Evolutionary conservation across 2,113 vertebrate genomes (phyloP).

Genomic region (Seriola dumerili): DNA sequence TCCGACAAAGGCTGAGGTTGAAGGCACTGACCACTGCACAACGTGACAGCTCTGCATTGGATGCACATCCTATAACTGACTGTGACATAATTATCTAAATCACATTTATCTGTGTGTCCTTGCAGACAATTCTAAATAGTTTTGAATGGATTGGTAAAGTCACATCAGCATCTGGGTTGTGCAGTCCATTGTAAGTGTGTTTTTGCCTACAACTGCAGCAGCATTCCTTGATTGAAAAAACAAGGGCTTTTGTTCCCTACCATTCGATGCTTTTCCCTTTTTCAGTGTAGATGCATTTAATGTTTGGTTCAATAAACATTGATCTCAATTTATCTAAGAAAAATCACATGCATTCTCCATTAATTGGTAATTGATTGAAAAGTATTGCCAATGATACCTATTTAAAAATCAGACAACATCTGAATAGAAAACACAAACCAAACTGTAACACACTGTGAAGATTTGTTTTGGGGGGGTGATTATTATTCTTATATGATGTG

Average conservation of each 20-base stretch:
- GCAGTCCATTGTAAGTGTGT: neutral
- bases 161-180: neutral
- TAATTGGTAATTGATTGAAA: constrained; percentile 34
- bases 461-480: neutral
- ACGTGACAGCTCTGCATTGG: constrained; percentile 34
- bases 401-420: neutral
- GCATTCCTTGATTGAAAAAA: constrained; percentile 5
- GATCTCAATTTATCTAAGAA: constrained; percentile 17
- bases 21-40: constrained; percentile 52
- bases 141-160: constrained; percentile 29
- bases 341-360: constrained; percentile 16
- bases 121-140: constrained; percentile 21
- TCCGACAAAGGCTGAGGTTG: constrained; percentile 44
- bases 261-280: neutral
- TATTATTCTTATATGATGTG: neutral
- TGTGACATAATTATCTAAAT: constrained; percentile 55
- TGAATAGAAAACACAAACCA: neutral
- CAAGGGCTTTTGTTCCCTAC: neutral
- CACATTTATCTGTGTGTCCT: constrained; percentile 13
- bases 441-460: neutral
- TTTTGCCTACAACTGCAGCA: neutral
- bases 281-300: neutral
- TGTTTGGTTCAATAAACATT: constrained; percentile 15
- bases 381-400: neutral
- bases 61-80: constrained; percentile 38